Percentiles rank a stretch among this genome's conserved stretches.
phyloP scores from a whole-genome alignment of 2,113 vertebrate species.

The Prochilodus magdalenae region DNA sequence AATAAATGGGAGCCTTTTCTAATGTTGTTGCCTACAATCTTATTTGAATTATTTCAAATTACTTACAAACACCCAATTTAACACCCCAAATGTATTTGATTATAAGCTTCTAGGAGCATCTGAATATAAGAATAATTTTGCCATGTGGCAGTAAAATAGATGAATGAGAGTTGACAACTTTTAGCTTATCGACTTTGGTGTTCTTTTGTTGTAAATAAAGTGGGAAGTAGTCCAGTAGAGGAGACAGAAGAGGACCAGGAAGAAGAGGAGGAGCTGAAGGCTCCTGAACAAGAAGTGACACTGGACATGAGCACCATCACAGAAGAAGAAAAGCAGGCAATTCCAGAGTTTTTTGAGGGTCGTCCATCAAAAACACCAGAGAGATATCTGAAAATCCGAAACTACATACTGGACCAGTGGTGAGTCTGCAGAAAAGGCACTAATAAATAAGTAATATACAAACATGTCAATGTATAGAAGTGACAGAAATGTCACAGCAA shows the following conservation, averaged over 20 bases:
- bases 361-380: conserved; percentile 95
- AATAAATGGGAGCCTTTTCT: too few species aligned
- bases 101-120: too few species aligned
- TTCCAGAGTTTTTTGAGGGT: conserved; percentile 97
- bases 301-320: conserved; percentile 84
- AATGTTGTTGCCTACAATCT: too few species aligned
- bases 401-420: conserved; percentile 98
- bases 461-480: neutral
- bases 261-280: conserved; percentile 84
- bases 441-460: neutral
- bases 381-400: conserved; percentile 95
- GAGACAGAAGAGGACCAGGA: conserved; percentile 60
- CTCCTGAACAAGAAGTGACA: conserved; percentile 89
- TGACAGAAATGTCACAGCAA: neutral
- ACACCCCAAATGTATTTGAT: too few species aligned
- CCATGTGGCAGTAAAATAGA: neutral
- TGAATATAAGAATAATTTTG: too few species aligned
- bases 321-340: conserved; percentile 96
- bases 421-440: conserved; percentile 64
- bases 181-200: neutral
- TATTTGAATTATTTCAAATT: too few species aligned
- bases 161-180: neutral
- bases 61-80: too few species aligned
- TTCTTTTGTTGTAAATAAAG: conserved; percentile 42
- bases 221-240: conserved; percentile 35